Base-by-base conservation (phyloP, 2,888 invertebrate genomes). In the Drosophila emarginata region DNA sequence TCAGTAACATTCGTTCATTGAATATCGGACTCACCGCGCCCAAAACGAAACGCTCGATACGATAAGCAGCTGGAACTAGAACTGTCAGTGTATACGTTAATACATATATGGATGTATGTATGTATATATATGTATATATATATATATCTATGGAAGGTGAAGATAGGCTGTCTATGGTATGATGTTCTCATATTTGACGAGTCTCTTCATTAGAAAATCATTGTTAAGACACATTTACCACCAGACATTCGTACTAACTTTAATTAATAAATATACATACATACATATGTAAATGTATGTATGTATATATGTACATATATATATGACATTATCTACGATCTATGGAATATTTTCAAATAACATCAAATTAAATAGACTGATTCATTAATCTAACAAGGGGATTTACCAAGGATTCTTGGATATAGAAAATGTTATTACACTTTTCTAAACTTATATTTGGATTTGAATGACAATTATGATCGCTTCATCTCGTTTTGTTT, bases 291-390 rank as follows among this genome's bases (percentile, higher is more conserved):
- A 23, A n/a, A n/a, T n/a, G n/a, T n/a, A n/a, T n/a, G n/a, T n/a
- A n/a, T n/a, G n/a, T 4, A 23, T 23, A 23, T 4, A 23, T 23
- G 4, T 4, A 23, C 4, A 23, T 23, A 23, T 23, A 26, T 26
- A 26, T 74, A 72, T 68, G 28, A 61, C 79, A 81, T 76, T 87
- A 81, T 81, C 81, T 72, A 2, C 58, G 69, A 87, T 82, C 82
- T 81, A 57, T 66, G 32, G 61, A 72, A 73, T 79, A 9, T 7
- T 32, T 32, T 26, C 26, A 26, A 6, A 6, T 4, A 4, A 26
- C 5, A 23, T 2, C 4, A 23, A 23, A 23, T 2, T 4, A 23
- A 23, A 23, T 23, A 23, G 23, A 2, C 23, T 23, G 23, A 2
- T 23, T n/a, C n/a, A n/a, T n/a, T n/a, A n/a, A n/a, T n/a, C n/a